A percentile compares a stretch with the other conserved stretches of the same genome.
phyloP scores from a whole-genome alignment of 2,113 vertebrate genomes.

The Pitta sordida region DNA sequence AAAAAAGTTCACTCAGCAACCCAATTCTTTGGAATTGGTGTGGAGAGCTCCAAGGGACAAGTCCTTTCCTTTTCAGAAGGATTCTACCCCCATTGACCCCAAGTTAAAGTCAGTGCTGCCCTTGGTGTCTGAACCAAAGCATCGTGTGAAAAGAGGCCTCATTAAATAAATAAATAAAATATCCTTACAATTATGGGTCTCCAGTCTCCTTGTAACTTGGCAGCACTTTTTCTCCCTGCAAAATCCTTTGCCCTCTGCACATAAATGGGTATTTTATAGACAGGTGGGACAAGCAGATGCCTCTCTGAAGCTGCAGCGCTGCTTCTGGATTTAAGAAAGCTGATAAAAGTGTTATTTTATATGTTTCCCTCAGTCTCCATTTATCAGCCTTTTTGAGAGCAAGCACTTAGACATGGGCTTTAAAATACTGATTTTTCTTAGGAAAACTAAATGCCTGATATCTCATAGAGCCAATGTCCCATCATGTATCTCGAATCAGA shows the following conservation, averaged over 20 bases:
- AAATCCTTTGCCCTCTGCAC: not conserved
- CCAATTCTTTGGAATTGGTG: not conserved
- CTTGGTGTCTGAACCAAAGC: not conserved
- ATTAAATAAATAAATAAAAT: not conserved
- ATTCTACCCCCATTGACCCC: not conserved
- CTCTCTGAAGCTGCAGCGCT: not conserved
- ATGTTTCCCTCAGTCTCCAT: not conserved
- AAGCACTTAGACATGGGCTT: not conserved
- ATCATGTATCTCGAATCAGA: fast-evolving
- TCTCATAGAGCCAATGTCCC: not conserved
- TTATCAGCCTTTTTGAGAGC: not conserved
- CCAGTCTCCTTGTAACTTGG: not conserved
- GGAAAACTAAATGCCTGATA: not conserved
- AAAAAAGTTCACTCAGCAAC: not conserved
- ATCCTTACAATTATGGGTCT: not conserved
- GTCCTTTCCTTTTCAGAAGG: not conserved
- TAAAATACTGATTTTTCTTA: not conserved
- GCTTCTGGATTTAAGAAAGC: not conserved
- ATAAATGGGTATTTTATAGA: not conserved
- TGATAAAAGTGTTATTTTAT: not conserved
- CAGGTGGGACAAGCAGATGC: not conserved
- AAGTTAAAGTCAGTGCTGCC: not conserved
- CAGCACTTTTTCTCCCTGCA: not conserved
- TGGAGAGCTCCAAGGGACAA: not conserved
- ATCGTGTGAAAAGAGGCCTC: not conserved